Evolutionary conservation across 1,140 invertebrate genomes (phyloP).

Genomic region (Bombus fervidus): DNA sequence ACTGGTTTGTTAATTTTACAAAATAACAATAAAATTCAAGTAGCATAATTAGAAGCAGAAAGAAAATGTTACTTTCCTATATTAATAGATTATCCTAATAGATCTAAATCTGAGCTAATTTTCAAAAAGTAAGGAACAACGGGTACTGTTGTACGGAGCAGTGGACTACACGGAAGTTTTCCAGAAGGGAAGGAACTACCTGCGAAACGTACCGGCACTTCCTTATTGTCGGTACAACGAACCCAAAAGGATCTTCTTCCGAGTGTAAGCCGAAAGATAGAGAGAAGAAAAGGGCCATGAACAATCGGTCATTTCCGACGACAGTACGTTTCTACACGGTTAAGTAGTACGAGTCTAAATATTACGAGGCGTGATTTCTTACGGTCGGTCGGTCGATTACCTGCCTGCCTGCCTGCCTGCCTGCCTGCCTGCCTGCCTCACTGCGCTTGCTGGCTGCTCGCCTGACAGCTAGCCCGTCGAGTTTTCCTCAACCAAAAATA

Average conservation of each 20-base stretch:
- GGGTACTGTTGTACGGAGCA: not conserved
- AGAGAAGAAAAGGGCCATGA: slow-evolving; percentile 29
- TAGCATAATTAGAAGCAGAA: not conserved
- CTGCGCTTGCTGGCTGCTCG: not conserved
- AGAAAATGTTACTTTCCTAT: not conserved
- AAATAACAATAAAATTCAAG: no score
- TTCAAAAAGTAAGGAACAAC: not conserved
- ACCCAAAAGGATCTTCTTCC: slow-evolving; percentile 32
- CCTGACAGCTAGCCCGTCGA: no score
- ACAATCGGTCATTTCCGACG: slow-evolving; percentile 36
- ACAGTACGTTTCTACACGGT: not conserved
- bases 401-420: no score
- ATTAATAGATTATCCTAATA: not conserved
- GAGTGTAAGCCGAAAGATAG: not conserved
- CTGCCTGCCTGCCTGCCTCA: rapidly evolving
- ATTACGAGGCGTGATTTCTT: slow-evolving; percentile 49
- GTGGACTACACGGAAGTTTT: slow-evolving; percentile 53
- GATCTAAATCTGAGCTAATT: slow-evolving; percentile 1
- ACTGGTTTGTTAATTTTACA: no score
- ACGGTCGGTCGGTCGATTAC: not conserved
- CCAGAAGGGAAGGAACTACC: slow-evolving; percentile 2
- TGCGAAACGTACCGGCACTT: slow-evolving; percentile 47
- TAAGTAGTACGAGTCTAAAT: slow-evolving; percentile 61
- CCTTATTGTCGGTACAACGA: slow-evolving; percentile 37
- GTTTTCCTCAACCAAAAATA: slow-evolving; percentile 60